phyloP scores from a whole-genome alignment of 2,888 invertebrate genomes.

The Rapana venosa region DNA sequence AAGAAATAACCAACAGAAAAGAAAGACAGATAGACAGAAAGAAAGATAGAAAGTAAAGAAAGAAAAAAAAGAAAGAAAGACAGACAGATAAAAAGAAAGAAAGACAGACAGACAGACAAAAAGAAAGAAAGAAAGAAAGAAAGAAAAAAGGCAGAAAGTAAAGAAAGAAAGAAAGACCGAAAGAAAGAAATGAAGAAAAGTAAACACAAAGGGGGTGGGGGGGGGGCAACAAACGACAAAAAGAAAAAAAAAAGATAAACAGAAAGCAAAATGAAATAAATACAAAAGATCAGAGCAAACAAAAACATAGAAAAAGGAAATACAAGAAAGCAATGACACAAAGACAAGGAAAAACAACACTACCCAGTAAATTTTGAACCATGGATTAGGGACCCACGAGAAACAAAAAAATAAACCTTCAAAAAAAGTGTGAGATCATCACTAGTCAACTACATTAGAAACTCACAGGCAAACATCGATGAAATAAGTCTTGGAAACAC shows the following conservation, averaged over 20 bases:
- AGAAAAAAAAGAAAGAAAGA: not conserved
- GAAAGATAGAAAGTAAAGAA: not conserved
- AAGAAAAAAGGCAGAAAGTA: not conserved
- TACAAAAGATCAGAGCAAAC: not conserved
- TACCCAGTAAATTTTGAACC: too few species aligned
- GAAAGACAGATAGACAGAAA: not conserved
- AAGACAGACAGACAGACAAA: not conserved
- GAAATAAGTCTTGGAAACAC: too few species aligned
- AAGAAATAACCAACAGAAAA: not conserved
- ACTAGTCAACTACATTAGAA: too few species aligned
- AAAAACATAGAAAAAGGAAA: not conserved
- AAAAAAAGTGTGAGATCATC: too few species aligned
- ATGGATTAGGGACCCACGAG: too few species aligned
- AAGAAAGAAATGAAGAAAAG: not conserved
- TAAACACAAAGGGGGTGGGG: not conserved
- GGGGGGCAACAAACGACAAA: not conserved
- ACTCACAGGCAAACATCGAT: too few species aligned
- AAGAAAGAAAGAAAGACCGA: not conserved
- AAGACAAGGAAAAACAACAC: not conserved
- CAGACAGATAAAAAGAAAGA: not conserved
- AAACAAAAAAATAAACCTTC: too few species aligned
- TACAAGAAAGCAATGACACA: not conserved
- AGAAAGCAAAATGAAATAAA: not conserved
- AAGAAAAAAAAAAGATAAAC: not conserved
- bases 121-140: not conserved